phyloP scores from a whole-genome alignment of 2,888 invertebrate species.

The Nomada fucata region DNA sequence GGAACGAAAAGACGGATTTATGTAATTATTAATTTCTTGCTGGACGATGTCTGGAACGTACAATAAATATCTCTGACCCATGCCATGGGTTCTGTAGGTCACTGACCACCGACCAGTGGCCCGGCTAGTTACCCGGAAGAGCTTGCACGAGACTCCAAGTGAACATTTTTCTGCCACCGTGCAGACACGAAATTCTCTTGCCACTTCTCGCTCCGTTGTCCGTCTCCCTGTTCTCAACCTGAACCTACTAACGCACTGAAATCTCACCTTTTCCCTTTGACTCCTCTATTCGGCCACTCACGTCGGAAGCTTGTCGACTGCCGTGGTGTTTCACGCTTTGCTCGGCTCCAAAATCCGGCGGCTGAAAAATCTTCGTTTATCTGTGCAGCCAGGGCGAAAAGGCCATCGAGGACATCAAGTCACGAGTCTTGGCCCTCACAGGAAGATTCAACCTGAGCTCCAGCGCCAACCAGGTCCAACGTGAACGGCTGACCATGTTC shows the following conservation, averaged over 20 bases:
- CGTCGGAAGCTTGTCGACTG: conserved; percentile 16
- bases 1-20: background rate
- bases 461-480: conserved; percentile 79
- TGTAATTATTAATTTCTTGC: conserved; percentile 22
- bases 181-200: conserved; percentile 3
- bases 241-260: background rate
- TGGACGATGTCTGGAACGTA: conserved; percentile 78
- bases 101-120: conserved; percentile 77
- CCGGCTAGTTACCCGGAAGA: conserved; percentile 69
- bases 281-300: background rate
- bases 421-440: conserved; percentile 78
- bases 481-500: conserved; percentile 83
- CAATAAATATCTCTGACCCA: conserved; percentile 78
- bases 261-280: background rate
- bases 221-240: background rate
- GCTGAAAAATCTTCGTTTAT: conserved; percentile 39
- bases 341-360: too few species aligned
- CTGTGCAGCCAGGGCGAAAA: conserved; percentile 80
- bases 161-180: conserved; percentile 61
- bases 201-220: background rate
- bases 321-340: conserved; percentile 1
- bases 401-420: conserved; percentile 81
- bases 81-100: conserved; percentile 77
- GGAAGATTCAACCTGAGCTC: conserved; percentile 79
- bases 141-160: conserved; percentile 53